Conservation (phyloP, 2,113 vertebrate species). For the Gnathochromis pfefferi region DNA sequence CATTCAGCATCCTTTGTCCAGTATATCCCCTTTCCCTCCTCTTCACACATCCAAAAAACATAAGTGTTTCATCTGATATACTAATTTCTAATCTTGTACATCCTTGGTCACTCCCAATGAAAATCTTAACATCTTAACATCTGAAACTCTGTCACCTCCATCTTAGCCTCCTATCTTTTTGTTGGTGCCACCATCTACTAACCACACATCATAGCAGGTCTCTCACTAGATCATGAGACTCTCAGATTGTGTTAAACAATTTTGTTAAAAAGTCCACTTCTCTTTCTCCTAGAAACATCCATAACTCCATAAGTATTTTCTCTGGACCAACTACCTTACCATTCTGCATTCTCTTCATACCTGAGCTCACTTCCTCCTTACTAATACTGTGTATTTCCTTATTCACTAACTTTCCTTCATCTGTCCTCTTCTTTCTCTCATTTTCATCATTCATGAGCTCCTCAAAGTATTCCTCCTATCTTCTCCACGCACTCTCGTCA, state of each 20-base stretch:
- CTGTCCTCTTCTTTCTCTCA: background rate
- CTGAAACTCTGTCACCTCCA: background rate
- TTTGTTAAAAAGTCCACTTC: background rate
- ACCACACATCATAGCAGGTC: background rate
- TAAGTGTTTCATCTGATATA: fast-evolving
- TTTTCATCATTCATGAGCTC: background rate
- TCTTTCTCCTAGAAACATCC: background rate
- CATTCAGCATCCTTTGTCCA: background rate
- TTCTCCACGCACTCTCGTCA: background rate
- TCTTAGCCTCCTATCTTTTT: background rate
- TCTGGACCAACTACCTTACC: background rate
- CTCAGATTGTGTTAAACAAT: background rate
- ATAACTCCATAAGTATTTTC: background rate
- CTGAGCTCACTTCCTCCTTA: background rate
- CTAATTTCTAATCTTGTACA: background rate
- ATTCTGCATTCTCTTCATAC: background rate
- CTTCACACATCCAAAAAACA: background rate
- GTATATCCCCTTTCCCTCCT: background rate
- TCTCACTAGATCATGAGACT: background rate
- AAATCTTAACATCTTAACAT: background rate
- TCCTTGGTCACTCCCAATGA: background rate
- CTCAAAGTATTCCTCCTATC: background rate
- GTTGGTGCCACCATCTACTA: background rate
- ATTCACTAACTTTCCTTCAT: background rate
- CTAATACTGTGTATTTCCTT: background rate